Conservation (phyloP, 92 coral and sea anemone genomes). For the Blastomussa wellsi region DNA sequence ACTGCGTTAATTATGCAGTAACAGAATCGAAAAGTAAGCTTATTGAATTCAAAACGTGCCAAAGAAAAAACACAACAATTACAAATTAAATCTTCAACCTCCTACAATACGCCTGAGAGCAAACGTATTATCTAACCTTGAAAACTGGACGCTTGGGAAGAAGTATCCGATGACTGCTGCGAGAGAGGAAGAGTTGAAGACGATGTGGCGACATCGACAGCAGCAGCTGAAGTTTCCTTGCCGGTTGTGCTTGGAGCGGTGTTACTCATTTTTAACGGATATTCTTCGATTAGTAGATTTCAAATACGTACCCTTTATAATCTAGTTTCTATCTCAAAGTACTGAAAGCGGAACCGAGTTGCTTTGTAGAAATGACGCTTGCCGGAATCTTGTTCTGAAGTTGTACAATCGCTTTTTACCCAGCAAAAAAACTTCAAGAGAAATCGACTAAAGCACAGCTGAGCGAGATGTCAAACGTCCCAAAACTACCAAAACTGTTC, state of each 20-base stretch:
- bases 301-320: conserved; percentile 7
- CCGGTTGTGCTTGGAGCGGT: conserved; percentile 22
- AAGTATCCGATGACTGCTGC: conserved; percentile 25
- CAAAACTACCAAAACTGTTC: conserved; percentile 19
- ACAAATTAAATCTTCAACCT: conserved; percentile 5
- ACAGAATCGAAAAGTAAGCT: conserved; percentile 39
- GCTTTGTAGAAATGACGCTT: background rate
- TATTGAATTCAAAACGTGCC: conserved; percentile 24
- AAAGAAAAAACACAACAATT: conserved; percentile 13
- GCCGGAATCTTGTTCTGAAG: background rate
- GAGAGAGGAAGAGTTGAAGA: conserved; percentile 15
- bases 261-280: conserved; percentile 32
- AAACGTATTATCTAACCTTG: conserved; percentile 23
- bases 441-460: conserved; percentile 43
- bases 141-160: conserved; percentile 23
- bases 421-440: conserved; percentile 29
- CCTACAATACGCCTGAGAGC: background rate
- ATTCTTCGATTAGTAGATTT: background rate
- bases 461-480: conserved; percentile 31
- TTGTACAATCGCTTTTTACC: conserved; percentile 13
- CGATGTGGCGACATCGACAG: conserved; percentile 11
- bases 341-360: background rate
- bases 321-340: background rate
- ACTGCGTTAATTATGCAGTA: conserved; percentile 33
- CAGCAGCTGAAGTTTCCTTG: conserved; percentile 44